These are phyloP conservation scores for Acanthacorydalis orientalis DNA, from an alignment of 2,888 invertebrate species.

Conservation along the genomic window DNA sequence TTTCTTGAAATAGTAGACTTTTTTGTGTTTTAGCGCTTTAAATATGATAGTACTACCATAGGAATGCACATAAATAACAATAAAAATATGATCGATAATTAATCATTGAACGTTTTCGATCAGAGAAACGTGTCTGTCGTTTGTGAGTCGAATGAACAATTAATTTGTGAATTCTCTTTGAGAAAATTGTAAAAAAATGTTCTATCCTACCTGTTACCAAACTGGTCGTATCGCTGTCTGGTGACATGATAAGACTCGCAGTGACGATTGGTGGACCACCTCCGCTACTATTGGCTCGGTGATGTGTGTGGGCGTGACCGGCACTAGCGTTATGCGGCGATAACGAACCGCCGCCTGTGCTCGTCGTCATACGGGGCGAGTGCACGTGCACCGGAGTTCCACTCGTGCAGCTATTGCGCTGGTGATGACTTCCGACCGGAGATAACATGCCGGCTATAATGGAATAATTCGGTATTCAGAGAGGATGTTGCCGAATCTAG, in stretches of 20 bases:
- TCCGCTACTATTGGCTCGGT: slow-evolving; percentile 38
- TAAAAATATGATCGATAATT: too few species aligned
- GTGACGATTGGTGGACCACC: slow-evolving; percentile 19
- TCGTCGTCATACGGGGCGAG: slow-evolving; percentile 11
- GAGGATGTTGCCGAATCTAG: slow-evolving; percentile 1
- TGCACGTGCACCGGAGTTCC: slow-evolving; percentile 6
- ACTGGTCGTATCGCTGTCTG: slow-evolving; percentile 20
- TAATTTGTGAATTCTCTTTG: too few species aligned
- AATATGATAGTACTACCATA: too few species aligned
- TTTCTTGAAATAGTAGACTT: too few species aligned
- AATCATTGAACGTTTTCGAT: too few species aligned
- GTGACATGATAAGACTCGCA: slow-evolving; percentile 22
- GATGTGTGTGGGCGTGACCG: slow-evolving; percentile 36
- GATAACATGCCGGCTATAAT: background rate
- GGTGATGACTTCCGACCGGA: background rate
- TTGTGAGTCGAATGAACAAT: too few species aligned
- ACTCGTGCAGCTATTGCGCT: slow-evolving; percentile 2
- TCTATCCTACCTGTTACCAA: slow-evolving; percentile 14
- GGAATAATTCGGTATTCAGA: slow-evolving; percentile 1
- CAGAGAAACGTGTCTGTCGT: too few species aligned
- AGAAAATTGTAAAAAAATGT: too few species aligned
- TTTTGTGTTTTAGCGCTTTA: too few species aligned
- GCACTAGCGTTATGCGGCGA: slow-evolving; percentile 9
- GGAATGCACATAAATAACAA: too few species aligned
- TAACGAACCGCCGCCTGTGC: slow-evolving; percentile 5